These are phyloP conservation scores for Campylorhamphus procurvoides DNA, from an alignment of 2,113 vertebrate genomes.

Conservation along the genomic window DNA sequence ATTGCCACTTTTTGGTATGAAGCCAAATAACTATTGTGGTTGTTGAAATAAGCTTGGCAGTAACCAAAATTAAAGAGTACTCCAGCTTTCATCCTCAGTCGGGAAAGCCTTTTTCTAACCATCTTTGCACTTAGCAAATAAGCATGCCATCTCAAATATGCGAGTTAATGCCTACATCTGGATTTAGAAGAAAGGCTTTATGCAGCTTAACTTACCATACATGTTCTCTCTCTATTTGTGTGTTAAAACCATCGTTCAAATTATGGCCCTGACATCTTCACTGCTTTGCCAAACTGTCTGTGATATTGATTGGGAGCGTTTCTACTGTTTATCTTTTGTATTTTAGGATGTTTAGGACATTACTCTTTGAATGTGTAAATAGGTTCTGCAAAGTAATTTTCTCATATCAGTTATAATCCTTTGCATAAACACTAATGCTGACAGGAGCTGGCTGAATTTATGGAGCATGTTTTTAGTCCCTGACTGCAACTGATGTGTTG, in stretches of 20 bases:
- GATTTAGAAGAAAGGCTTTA: conserved; percentile 76
- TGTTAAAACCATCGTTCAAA: conserved; percentile 62
- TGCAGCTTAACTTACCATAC: conserved; percentile 65
- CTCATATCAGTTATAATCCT: conserved; percentile 33
- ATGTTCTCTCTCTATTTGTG: conserved; percentile 55
- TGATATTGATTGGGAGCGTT: conserved; percentile 40
- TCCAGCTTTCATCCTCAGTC: conserved; percentile 77
- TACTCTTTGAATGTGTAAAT: conserved; percentile 50
- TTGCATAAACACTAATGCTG: conserved; percentile 26
- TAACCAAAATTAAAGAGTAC: conserved; percentile 80
- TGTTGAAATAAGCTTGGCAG: conserved; percentile 73
- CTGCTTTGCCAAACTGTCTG: conserved; percentile 34
- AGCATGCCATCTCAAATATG: conserved; percentile 70
- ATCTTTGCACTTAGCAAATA: conserved; percentile 79
- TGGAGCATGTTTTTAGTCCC: neutral
- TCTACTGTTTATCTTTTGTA: conserved; percentile 46
- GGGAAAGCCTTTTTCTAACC: conserved; percentile 75
- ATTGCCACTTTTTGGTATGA: conserved; percentile 73
- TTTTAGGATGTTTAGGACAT: neutral
- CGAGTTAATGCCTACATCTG: conserved; percentile 71
- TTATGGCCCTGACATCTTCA: conserved; percentile 27
- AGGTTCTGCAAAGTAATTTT: conserved; percentile 36
- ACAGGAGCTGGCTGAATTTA: conserved; percentile 24
- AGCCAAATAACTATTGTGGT: conserved; percentile 77
- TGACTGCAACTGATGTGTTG: neutral